Conservation (phyloP, 1,140 invertebrate species). For the Trichonephila clavipes region DNA sequence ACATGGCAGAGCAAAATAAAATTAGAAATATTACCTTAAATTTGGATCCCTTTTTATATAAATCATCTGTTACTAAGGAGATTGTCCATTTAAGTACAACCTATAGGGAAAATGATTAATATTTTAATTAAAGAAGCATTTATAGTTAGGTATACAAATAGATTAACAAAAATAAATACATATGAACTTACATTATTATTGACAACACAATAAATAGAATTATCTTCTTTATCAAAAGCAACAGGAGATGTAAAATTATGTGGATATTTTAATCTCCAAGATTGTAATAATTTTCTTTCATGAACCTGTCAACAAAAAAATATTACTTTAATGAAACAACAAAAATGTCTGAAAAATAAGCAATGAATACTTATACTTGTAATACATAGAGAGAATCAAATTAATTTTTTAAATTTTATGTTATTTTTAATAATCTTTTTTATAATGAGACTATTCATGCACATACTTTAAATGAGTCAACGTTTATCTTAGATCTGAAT, state of each 20-base stretch:
- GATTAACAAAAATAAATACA: not conserved
- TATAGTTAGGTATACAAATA: not conserved
- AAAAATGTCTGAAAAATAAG: too few relatives aligned
- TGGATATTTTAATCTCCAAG: slow-evolving; percentile 57
- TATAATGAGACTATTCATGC: too few relatives aligned
- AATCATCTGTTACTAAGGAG: not conserved
- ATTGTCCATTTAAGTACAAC: not conserved
- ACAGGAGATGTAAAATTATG: slow-evolving; percentile 39
- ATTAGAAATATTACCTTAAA: slow-evolving; percentile 6
- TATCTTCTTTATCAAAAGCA: not conserved
- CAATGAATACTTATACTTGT: too few relatives aligned
- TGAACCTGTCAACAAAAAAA: slow-evolving; percentile 19
- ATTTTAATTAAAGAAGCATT: not conserved
- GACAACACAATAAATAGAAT: slow-evolving; percentile 18
- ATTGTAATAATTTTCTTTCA: slow-evolving; percentile 45
- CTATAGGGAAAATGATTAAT: not conserved
- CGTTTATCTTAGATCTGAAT: too few relatives aligned
- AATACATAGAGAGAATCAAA: too few relatives aligned
- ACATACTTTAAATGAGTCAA: too few relatives aligned
- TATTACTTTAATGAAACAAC: not conserved
- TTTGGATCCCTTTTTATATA: not conserved
- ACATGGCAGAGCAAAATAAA: too few relatives aligned
- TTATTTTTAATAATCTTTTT: too few relatives aligned
- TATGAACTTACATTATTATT: slow-evolving; percentile 54
- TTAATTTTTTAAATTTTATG: too few relatives aligned